Percentiles rank a stretch among this genome's conserved stretches.
Evolutionary conservation across 2,888 invertebrate genomes (phyloP).

Genomic region (Catotricha subobsoleta): DNA sequence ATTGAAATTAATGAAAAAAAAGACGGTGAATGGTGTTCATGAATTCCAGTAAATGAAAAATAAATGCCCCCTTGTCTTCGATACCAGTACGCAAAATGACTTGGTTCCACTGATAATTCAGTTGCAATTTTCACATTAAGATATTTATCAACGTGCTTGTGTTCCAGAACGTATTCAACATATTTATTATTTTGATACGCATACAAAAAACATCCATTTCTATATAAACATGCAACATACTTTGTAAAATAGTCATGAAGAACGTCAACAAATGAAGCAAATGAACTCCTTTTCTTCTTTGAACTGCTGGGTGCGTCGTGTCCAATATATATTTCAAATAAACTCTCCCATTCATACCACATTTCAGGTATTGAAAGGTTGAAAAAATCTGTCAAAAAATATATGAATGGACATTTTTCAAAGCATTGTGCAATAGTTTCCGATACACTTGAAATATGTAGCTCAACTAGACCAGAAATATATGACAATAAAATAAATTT

Average conservation of each 20-base stretch:
- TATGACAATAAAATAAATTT: background rate
- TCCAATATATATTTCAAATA: background rate
- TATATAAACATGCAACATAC: background rate
- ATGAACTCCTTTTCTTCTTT: too few species aligned
- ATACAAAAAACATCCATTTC: background rate
- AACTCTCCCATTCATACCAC: background rate
- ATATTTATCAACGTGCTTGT: background rate
- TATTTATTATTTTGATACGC: background rate
- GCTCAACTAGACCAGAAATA: background rate
- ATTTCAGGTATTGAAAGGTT: background rate
- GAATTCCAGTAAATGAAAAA: background rate
- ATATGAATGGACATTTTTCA: background rate
- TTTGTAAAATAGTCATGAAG: background rate
- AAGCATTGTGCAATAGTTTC: background rate
- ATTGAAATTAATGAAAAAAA: background rate
- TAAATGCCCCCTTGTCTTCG: background rate
- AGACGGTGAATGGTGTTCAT: background rate
- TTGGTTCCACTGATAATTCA: background rate
- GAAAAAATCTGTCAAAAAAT: background rate
- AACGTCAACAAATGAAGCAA: too few species aligned
- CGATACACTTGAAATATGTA: background rate
- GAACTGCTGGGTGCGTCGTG: background rate
- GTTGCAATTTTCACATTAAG: background rate
- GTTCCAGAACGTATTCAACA: background rate
- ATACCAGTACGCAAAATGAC: background rate